Evolutionary conservation across 2,113 vertebrate genomes (phyloP).

Genomic region (Crocuta crocuta): DNA sequence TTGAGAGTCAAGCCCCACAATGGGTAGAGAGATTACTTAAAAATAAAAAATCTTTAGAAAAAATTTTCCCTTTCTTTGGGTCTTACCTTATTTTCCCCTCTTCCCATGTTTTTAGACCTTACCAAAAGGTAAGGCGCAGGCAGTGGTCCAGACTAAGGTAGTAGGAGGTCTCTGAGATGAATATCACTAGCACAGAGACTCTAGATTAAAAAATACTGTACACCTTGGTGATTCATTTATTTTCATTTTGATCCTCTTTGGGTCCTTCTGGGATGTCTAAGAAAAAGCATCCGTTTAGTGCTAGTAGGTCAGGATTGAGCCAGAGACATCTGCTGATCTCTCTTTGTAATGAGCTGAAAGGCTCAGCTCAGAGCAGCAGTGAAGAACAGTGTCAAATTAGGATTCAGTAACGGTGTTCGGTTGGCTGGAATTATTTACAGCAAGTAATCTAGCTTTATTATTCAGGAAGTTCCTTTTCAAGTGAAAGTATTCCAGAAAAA

Average conservation of each 20-base stretch:
- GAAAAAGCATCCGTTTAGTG: neutral
- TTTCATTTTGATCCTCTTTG: neutral
- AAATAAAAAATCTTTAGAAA: neutral
- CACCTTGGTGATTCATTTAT: neutral
- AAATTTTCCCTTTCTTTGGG: neutral
- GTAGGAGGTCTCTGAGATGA: neutral
- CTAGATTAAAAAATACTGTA: neutral
- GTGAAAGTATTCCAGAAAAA: constrained; percentile 26
- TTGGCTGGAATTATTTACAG: constrained; percentile 4
- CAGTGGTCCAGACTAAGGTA: neutral
- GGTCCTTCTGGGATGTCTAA: neutral
- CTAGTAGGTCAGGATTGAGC: neutral
- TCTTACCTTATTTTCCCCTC: neutral
- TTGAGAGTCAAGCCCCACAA: neutral
- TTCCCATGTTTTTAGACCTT: neutral
- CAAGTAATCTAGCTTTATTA: neutral
- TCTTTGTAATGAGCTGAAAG: neutral
- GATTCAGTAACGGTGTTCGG: neutral
- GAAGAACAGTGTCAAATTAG: neutral
- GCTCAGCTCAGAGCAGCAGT: neutral
- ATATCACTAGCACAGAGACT: neutral
- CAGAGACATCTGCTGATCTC: neutral
- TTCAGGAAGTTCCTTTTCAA: neutral
- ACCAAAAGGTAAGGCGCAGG: neutral
- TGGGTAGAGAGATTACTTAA: neutral